Percentiles rank a stretch among this genome's conserved stretches.
These are phyloP conservation scores for Drosophila takahashii DNA, from an alignment of 1,140 invertebrate species.

Conservation along the genomic window DNA sequence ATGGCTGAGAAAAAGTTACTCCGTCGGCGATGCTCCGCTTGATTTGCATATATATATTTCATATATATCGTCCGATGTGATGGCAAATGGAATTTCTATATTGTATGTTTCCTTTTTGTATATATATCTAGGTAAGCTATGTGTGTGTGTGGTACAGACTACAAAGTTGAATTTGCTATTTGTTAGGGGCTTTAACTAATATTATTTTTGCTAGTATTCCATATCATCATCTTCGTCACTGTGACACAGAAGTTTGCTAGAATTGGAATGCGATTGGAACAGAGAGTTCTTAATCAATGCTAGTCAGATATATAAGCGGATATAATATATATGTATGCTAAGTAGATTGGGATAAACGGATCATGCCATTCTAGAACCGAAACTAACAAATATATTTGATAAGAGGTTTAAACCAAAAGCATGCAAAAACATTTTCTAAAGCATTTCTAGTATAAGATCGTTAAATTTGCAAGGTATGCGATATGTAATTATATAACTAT, in stretches of 20 bases:
- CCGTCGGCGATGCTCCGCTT: constrained; percentile 64
- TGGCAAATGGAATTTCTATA: constrained; percentile 64
- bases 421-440: constrained; percentile 40
- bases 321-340: constrained; percentile 22
- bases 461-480: constrained; percentile 26
- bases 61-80: constrained; percentile 28
- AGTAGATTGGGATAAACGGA: constrained; percentile 26
- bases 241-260: constrained; percentile 85
- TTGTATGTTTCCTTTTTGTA: constrained; percentile 49
- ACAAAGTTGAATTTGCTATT: constrained; percentile 71
- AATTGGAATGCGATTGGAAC: constrained; percentile 64
- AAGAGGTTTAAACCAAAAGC: constrained; percentile 15
- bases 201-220: constrained; percentile 83
- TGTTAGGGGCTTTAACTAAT: constrained; percentile 60
- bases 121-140: constrained; percentile 70
- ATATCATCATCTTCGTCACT: constrained; percentile 85
- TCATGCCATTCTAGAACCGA: constrained; percentile 39
- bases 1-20: constrained; percentile 42
- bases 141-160: constrained; percentile 67
- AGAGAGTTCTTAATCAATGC: constrained; percentile 55
- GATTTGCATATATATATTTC: constrained; percentile 47
- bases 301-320: constrained; percentile 43
- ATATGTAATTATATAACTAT: constrained; percentile 23
- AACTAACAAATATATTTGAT: constrained; percentile 15
- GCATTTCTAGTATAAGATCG: constrained; percentile 11